Evolutionary conservation across 2,888 invertebrate species (phyloP).

Genomic region (Volucella bombylans): DNA sequence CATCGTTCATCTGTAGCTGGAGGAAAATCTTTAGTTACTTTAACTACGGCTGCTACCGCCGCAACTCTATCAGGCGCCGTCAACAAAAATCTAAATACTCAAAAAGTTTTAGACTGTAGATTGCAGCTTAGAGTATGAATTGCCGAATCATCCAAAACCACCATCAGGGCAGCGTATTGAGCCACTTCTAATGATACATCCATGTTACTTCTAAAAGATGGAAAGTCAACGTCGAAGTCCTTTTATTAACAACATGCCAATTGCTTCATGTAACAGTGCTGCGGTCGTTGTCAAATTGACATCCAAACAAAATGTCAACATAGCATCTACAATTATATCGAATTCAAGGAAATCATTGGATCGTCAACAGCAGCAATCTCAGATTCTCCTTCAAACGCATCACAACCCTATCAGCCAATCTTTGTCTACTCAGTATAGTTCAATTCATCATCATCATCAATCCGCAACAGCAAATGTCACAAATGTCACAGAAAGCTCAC

Average conservation of each 20-base stretch:
- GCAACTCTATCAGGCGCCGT: slow-evolving; percentile 82
- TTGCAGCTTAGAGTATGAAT: slow-evolving; percentile 95
- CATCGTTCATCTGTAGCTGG: slow-evolving; percentile 74
- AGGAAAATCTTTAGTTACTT: slow-evolving; percentile 74
- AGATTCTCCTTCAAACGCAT: slow-evolving; percentile 69
- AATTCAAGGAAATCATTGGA: slow-evolving; percentile 64
- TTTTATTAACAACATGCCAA: slow-evolving; percentile 92
- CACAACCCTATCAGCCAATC: slow-evolving; percentile 76
- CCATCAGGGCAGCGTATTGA: slow-evolving; percentile 92
- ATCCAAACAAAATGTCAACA: slow-evolving; percentile 44
- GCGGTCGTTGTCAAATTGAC: slow-evolving; percentile 77
- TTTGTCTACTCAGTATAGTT: slow-evolving; percentile 70
- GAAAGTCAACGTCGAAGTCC: slow-evolving; percentile 92
- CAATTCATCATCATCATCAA: slow-evolving; percentile 71
- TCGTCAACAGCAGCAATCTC: slow-evolving; percentile 75
- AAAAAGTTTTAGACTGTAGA: slow-evolving; percentile 94
- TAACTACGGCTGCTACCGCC: slow-evolving; percentile 83
- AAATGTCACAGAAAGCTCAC: slow-evolving; percentile 81
- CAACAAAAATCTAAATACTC: slow-evolving; percentile 77
- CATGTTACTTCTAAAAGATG: slow-evolving; percentile 93
- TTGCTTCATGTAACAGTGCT: slow-evolving; percentile 83
- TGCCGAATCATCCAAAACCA: slow-evolving; percentile 94
- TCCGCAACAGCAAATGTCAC: slow-evolving; percentile 80
- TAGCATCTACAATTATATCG: slow-evolving; percentile 77
- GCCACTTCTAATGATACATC: slow-evolving; percentile 94